Evolutionary conservation across 2,888 invertebrate genomes (phyloP), one percentile per base, ranked within the genome.

Genomic region (Agrenia bidenticulata): DNA sequence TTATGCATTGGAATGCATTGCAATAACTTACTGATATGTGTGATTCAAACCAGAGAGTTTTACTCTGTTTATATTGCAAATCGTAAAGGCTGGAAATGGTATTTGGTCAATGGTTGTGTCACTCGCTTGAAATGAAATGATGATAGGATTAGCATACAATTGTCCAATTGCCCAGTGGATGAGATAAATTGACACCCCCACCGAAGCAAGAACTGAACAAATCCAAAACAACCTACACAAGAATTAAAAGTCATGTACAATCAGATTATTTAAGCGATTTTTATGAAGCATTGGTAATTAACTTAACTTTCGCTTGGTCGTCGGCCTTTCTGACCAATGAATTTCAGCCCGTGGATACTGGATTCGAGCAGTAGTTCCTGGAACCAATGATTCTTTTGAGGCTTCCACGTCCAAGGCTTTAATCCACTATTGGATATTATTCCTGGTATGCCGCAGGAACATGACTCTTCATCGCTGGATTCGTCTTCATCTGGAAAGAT

Each of bases 301-400:
- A 45, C 23, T 11, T 23, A 51, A 13, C 51, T 21, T 24, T 51
- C 51, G 23, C 4, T 4, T 7, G 5, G 2, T 7, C 15, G 51
- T 23, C 51, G 21, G 7, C 19, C 51, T 7, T 51, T 19, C 24
- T 73, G 68, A 1, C 64, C 70, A 21, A 70, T 66, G 49, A 67
- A 72, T 13, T 69, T 69, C 11, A 72, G 45, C 1, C 69, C 69
- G 59, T 72, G 72, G 1, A 72, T 21, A 7, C 17, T 21, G 7
- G 41, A 41, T 2, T 57, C 57, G 2, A 19, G 57, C 4, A 57
- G 41, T n/a, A 57, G 23, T 55, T 55, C 32, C n/a, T 27, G n/a
- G 19, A 41, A 19, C 7, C 2, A 15, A 15, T 21, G 9, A 9
- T 51, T 23, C 4, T 45, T 15, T 15, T 24, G 5, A 5, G 51